A percentile compares a stretch with the other conserved stretches of the same genome.
Evolutionary conservation across 2,888 invertebrate genomes (phyloP).

Genomic region (Pristionchus entomophagus): DNA sequence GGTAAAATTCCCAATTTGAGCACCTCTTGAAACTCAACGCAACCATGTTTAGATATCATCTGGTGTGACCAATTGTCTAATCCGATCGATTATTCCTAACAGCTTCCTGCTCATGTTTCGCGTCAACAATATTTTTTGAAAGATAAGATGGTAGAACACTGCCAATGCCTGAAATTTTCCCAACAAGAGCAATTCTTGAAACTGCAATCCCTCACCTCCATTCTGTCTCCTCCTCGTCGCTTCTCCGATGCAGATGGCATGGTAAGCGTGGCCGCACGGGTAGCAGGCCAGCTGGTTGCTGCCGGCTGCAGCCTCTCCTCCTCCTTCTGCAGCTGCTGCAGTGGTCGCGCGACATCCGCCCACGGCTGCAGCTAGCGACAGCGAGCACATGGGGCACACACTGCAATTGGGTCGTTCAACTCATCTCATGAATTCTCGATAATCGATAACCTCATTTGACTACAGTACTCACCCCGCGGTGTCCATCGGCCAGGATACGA

Average conservation of each 20-base stretch:
- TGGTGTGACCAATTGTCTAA: no score
- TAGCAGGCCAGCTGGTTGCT: constrained; percentile 42
- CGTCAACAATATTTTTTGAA: no score
- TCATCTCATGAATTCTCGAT: not conserved
- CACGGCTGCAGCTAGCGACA: constrained; percentile 55
- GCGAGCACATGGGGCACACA: constrained; percentile 60
- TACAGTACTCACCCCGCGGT: not conserved
- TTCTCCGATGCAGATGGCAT: constrained; percentile 55
- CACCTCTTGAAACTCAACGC: no score
- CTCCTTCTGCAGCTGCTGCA: constrained; percentile 50
- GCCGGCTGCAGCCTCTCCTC: constrained; percentile 39
- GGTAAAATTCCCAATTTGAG: no score
- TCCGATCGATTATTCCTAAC: no score
- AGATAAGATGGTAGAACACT: no score
- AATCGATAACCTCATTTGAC: not conserved
- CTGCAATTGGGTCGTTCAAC: constrained; percentile 48
- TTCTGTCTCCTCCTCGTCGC: not conserved
- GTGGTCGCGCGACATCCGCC: constrained; percentile 51
- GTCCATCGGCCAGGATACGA: constrained; percentile 34
- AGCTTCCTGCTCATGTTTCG: no score
- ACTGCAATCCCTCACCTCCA: not conserved
- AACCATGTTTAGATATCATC: no score
- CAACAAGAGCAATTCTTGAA: no score
- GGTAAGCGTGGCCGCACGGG: constrained; percentile 61
- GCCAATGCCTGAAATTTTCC: no score